phyloP scores from a whole-genome alignment of 1,140 invertebrate species.

The Drosophila sturtevanti region DNA sequence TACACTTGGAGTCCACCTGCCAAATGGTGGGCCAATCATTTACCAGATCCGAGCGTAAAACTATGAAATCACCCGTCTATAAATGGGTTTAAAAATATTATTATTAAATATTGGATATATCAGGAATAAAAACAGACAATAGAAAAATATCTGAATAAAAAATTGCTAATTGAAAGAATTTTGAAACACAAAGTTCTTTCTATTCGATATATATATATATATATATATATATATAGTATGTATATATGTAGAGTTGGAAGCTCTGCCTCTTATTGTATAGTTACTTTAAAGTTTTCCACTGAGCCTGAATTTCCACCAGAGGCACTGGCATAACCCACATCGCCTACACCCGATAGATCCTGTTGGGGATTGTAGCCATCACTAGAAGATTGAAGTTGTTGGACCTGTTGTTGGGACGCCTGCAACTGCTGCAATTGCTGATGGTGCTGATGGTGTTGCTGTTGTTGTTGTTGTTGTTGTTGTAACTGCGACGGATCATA shows the following conservation, averaged over 20 bases:
- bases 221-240: too few relatives aligned
- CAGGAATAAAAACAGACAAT: too few relatives aligned
- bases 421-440: constrained; percentile 47
- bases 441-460: constrained; percentile 37
- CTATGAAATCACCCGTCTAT: constrained; percentile 93
- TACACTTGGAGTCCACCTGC: constrained; percentile 93
- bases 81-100: constrained; percentile 44
- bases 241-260: too few relatives aligned
- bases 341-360: constrained; percentile 56
- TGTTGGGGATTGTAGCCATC: constrained; percentile 75
- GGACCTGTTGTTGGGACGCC: constrained; percentile 46
- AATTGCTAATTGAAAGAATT: too few relatives aligned
- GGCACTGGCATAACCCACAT: constrained; percentile 58
- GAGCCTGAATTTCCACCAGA: constrained; percentile 41
- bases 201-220: too few relatives aligned
- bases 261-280: constrained; percentile 32
- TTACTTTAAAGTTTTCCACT: constrained; percentile 80
- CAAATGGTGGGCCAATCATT: constrained; percentile 92
- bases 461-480: constrained; percentile 46
- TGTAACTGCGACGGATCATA: constrained; percentile 58
- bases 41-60: constrained; percentile 89
- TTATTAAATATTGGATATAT: background rate
- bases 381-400: constrained; percentile 40
- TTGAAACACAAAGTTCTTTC: background rate
- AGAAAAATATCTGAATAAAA: too few relatives aligned